phyloP scores from a whole-genome alignment of 2,888 invertebrate species.

The Pseudococcus viburni region DNA sequence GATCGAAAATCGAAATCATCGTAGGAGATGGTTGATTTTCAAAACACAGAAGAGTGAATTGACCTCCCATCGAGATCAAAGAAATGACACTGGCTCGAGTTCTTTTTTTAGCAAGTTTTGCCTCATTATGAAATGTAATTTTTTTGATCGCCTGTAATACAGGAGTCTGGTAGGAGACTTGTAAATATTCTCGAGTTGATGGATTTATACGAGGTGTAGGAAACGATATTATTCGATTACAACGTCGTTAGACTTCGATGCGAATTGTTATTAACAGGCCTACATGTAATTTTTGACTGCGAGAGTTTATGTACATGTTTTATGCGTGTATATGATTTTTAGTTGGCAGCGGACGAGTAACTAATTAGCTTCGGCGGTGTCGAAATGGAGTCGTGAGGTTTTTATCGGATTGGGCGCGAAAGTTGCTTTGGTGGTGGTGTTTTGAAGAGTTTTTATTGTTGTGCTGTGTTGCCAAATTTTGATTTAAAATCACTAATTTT shows the following conservation, averaged over 20 bases:
- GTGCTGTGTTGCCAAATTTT: too few species aligned
- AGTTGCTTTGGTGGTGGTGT: neutral
- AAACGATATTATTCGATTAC: neutral
- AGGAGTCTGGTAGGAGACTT: neutral
- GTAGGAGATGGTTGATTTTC: neutral
- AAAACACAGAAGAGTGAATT: neutral
- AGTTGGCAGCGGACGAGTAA: neutral
- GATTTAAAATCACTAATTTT: too few species aligned
- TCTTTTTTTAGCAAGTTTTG: neutral
- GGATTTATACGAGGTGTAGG: neutral
- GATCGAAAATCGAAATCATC: neutral
- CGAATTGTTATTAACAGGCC: neutral
- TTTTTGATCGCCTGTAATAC: neutral
- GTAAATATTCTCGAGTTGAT: neutral
- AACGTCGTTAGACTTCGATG: neutral
- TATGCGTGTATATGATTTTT: neutral
- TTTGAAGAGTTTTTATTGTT: too few species aligned
- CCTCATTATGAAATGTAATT: neutral
- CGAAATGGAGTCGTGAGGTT: neutral
- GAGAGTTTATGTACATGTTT: neutral
- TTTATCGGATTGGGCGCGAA: neutral
- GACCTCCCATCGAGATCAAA: constrained; percentile 20
- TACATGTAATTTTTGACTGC: neutral
- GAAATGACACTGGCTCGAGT: neutral
- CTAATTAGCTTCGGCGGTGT: constrained; percentile 2